Percentiles rank a stretch among this genome's conserved stretches.
These are phyloP conservation scores for Picus viridis DNA, from an alignment of 2,797 vertebrate genomes.

Conservation along the genomic window DNA sequence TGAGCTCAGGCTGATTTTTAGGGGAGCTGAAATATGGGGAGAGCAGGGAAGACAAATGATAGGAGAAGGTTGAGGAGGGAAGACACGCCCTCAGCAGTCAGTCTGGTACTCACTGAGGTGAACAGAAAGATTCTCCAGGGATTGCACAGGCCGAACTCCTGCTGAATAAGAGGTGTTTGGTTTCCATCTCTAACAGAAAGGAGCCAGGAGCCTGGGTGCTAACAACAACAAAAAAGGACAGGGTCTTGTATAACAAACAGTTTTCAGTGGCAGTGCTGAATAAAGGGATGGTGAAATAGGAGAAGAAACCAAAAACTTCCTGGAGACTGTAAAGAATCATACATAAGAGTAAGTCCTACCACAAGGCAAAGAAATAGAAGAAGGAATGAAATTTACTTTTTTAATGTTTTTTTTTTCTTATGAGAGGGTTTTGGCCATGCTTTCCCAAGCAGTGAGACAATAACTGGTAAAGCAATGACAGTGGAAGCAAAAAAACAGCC, in stretches of 20 bases:
- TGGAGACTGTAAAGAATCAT: background rate
- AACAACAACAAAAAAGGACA: background rate
- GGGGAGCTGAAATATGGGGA: background rate
- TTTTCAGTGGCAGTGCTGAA: background rate
- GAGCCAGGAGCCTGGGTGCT: background rate
- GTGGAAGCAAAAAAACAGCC: background rate
- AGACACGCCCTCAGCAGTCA: accelerated
- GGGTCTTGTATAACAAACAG: background rate
- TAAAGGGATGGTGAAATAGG: slow-evolving; percentile 38
- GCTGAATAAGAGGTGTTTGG: background rate
- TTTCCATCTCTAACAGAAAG: background rate
- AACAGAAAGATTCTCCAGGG: background rate
- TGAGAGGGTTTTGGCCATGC: slow-evolving; percentile 1
- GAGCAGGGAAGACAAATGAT: slow-evolving; percentile 21
- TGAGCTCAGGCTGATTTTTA: slow-evolving; percentile 23
- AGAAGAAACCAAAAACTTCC: slow-evolving; percentile 16
- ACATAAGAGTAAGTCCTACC: background rate
- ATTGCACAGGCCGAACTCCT: background rate
- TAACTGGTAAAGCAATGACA: slow-evolving; percentile 52
- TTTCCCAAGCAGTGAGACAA: slow-evolving; percentile 34
- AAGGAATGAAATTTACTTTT: background rate
- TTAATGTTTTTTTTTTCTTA: slow-evolving; percentile 19
- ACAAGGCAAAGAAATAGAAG: slow-evolving; percentile 45
- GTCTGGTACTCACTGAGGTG: background rate
- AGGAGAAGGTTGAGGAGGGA: background rate